Evolutionary conservation across 1,140 invertebrate species (phyloP).

Genomic region (Drosophila busckii): DNA sequence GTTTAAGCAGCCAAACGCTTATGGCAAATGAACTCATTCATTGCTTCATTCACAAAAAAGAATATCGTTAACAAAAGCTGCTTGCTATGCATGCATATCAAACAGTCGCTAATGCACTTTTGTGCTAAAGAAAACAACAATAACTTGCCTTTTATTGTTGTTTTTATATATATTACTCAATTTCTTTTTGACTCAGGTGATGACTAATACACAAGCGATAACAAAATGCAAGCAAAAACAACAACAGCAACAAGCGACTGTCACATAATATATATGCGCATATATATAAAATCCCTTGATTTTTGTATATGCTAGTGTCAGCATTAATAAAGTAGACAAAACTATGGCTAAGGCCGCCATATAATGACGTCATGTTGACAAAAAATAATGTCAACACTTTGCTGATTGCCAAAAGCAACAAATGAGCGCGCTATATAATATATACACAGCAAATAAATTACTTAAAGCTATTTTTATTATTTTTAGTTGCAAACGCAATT

Average conservation of each 20-base stretch:
- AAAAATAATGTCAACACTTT: too few relatives aligned
- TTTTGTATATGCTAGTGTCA: too few relatives aligned
- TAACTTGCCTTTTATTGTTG: slow-evolving; percentile 1
- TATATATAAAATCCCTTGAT: not conserved
- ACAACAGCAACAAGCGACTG: too few relatives aligned
- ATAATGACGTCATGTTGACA: slow-evolving; percentile 42
- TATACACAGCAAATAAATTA: too few relatives aligned
- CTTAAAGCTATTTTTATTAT: too few relatives aligned
- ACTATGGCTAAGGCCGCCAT: too few relatives aligned
- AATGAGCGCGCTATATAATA: too few relatives aligned
- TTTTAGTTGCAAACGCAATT: too few relatives aligned
- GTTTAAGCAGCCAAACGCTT: slow-evolving; percentile 52
- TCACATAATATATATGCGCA: too few relatives aligned
- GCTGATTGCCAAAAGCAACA: too few relatives aligned
- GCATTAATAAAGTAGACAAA: too few relatives aligned
- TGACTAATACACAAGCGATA: slow-evolving; percentile 40
- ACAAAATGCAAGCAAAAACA: slow-evolving; percentile 13
- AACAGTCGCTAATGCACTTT: slow-evolving; percentile 46
- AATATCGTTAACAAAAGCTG: slow-evolving; percentile 19
- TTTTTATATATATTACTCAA: not conserved
- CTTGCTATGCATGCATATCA: slow-evolving; percentile 38
- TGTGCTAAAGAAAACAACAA: slow-evolving; percentile 21
- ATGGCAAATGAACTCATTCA: slow-evolving; percentile 67
- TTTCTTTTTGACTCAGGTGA: slow-evolving; percentile 9
- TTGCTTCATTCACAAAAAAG: slow-evolving; percentile 47